Percentiles rank a stretch among this genome's conserved stretches.
Conservation (phyloP, 2,888 invertebrate genomes). For the Andrena flavipes region DNA sequence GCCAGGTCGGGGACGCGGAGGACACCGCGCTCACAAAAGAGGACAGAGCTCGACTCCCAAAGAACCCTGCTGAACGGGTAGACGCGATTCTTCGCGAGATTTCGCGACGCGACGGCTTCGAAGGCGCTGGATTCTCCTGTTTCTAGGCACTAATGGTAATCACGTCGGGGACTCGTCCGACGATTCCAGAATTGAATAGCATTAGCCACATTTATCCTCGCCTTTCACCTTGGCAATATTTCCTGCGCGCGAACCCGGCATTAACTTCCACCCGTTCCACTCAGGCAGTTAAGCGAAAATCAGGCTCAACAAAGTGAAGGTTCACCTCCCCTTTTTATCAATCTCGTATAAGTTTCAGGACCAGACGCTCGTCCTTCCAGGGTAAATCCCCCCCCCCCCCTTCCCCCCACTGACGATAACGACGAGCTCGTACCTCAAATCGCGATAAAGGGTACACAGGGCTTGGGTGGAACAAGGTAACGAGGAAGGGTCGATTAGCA, state of each 20-base stretch:
- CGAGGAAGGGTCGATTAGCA: constrained; percentile 60
- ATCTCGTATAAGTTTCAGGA: constrained; percentile 3
- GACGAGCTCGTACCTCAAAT: constrained; percentile 28
- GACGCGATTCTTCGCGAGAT: constrained; percentile 9
- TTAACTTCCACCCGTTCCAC: too few relatives aligned
- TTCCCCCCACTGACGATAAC: constrained; percentile 13
- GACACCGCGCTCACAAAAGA: constrained; percentile 47
- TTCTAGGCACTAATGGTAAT: too few relatives aligned
- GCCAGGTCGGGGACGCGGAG: constrained; percentile 29
- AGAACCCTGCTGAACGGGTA: constrained; percentile 27
- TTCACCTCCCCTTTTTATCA: not conserved
- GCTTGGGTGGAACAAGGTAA: constrained; percentile 37
- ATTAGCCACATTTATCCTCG: too few relatives aligned
- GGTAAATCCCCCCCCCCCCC: constrained; percentile 1
- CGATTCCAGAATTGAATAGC: too few relatives aligned
- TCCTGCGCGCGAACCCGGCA: too few relatives aligned
- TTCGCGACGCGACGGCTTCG: too few relatives aligned
- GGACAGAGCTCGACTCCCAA: constrained; percentile 23
- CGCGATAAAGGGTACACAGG: constrained; percentile 28
- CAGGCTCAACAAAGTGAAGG: not conserved
- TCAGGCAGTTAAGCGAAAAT: not conserved
- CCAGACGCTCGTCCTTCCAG: constrained; percentile 7
- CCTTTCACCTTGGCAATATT: too few relatives aligned
- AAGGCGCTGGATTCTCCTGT: too few relatives aligned
- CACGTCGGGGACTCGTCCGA: too few relatives aligned